Evolutionary conservation across 2,113 vertebrate genomes (phyloP).

Genomic region (Pseudolaguvia tuberculata): DNA sequence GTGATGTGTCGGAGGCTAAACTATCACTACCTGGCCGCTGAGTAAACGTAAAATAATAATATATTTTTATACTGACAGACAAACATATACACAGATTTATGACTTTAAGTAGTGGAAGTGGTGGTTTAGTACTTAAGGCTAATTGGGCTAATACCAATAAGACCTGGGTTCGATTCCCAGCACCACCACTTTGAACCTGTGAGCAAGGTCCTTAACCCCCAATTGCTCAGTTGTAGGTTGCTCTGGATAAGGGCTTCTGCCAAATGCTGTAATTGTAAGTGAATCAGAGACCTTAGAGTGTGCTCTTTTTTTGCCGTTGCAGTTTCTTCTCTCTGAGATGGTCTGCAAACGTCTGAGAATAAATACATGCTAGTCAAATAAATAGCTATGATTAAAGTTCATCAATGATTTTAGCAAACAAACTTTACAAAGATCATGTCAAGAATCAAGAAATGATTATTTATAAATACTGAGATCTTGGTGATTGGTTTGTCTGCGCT

Average conservation of each 20-base stretch:
- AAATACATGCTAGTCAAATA: not conserved
- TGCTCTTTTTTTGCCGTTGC: not conserved
- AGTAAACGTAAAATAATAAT: not conserved
- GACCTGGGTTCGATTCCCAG: too few relatives aligned
- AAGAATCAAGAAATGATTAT: not conserved
- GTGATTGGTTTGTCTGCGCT: not conserved
- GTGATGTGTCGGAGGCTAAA: not conserved
- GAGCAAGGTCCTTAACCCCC: too few relatives aligned
- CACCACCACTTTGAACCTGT: too few relatives aligned
- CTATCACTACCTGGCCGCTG: constrained; percentile 12
- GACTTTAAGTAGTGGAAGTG: too few relatives aligned
- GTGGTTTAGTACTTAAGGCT: too few relatives aligned
- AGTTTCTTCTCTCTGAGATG: constrained; percentile 27
- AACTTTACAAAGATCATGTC: not conserved
- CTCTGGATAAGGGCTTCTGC: too few relatives aligned
- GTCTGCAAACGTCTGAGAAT: constrained; percentile 14
- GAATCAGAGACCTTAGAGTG: not conserved
- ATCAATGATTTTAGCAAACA: not conserved
- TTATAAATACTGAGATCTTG: constrained; percentile 16
- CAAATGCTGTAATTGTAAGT: too few relatives aligned
- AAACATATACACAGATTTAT: not conserved
- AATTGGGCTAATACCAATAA: too few relatives aligned
- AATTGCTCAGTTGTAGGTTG: too few relatives aligned
- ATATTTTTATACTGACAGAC: not conserved
- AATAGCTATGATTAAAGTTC: not conserved